Percentiles rank a stretch among this genome's conserved stretches.
These are phyloP conservation scores for Phataginus tetradactyla DNA, from an alignment of 2,797 vertebrate species.

Conservation along the genomic window DNA sequence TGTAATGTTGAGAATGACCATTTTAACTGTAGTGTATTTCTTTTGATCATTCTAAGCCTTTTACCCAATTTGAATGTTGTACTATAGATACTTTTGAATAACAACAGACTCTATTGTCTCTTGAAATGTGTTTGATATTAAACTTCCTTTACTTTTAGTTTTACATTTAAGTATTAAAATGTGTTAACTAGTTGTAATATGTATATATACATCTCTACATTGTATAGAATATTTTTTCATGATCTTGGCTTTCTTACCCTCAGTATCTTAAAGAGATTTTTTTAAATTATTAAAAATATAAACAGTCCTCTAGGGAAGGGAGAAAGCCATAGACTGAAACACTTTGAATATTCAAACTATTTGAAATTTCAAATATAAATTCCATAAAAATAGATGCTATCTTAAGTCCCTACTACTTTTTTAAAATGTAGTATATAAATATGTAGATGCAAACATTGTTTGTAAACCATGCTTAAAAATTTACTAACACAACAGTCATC, in stretches of 20 bases:
- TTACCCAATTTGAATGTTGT: background rate
- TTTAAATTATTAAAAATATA: constrained; percentile 3
- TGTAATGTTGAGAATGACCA: background rate
- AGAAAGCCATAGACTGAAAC: background rate
- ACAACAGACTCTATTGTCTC: background rate
- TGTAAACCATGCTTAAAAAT: background rate
- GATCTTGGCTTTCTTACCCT: background rate
- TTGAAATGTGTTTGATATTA: background rate
- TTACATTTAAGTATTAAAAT: background rate
- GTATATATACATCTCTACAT: background rate
- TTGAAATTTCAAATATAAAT: background rate
- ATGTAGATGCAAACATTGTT: background rate
- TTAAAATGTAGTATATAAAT: background rate
- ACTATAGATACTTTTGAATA: background rate
- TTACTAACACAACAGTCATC: background rate
- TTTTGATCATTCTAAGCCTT: background rate
- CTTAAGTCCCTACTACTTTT: background rate
- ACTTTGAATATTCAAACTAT: background rate
- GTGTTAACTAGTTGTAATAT: background rate
- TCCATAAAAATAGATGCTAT: background rate
- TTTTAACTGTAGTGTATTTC: background rate
- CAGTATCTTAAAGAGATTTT: background rate
- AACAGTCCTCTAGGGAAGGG: background rate
- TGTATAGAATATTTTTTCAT: background rate
- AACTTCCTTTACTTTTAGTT: background rate